These are phyloP conservation scores for Decapterus maruadsi DNA, from an alignment of 2,797 vertebrate genomes.

Conservation along the genomic window DNA sequence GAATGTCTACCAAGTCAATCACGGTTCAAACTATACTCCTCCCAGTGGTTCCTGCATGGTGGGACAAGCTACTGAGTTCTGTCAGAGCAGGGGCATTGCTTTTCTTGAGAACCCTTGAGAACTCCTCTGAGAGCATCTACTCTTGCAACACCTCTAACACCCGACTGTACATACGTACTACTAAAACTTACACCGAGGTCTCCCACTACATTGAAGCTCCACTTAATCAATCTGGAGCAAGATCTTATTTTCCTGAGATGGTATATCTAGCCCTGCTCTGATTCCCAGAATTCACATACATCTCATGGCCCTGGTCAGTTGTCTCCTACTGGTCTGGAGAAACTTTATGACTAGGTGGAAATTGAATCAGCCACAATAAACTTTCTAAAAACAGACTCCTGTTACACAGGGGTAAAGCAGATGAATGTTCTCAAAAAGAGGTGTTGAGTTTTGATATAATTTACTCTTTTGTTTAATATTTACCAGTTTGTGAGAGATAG, in stretches of 20 bases:
- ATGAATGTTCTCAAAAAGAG: not conserved
- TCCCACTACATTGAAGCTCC: not conserved
- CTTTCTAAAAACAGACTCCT: not conserved
- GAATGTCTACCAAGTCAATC: not conserved
- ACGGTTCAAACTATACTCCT: not conserved
- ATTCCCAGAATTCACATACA: not conserved
- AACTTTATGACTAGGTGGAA: not conserved
- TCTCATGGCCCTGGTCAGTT: too few relatives aligned
- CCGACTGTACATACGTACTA: not conserved
- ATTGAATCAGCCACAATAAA: conserved; percentile 1
- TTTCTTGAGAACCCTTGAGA: too few relatives aligned
- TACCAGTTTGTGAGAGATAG: not conserved
- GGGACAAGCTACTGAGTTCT: not conserved
- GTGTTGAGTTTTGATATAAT: not conserved
- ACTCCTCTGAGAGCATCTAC: too few relatives aligned
- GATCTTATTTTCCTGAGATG: not conserved
- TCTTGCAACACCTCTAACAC: too few relatives aligned
- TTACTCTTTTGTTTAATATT: not conserved
- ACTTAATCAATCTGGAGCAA: too few relatives aligned
- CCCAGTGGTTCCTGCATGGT: not conserved
- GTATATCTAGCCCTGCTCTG: not conserved
- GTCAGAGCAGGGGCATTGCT: too few relatives aligned
- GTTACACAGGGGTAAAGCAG: not conserved
- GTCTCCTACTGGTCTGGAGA: too few relatives aligned
- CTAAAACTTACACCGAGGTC: not conserved